Evolutionary conservation across 2,113 vertebrate genomes (phyloP).

Genomic region (Pseudonaja textilis): DNA sequence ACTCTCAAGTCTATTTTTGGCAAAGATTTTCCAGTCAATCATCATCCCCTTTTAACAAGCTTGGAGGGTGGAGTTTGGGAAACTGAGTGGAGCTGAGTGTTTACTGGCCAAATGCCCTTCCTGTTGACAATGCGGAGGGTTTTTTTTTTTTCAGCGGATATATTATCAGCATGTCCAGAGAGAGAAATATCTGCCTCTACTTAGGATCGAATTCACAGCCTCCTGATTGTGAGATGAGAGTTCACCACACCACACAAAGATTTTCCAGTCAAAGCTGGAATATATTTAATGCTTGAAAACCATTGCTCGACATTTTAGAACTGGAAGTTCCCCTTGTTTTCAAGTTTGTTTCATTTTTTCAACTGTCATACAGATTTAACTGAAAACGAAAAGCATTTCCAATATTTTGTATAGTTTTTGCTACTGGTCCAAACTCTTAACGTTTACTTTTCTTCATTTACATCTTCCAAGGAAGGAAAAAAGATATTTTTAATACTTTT

Average conservation of each 20-base stretch:
- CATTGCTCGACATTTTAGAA: not conserved
- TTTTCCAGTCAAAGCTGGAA: not conserved
- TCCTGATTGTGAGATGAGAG: too few relatives aligned
- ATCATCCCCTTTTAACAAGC: too few relatives aligned
- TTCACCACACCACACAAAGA: too few relatives aligned
- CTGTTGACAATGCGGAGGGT: too few relatives aligned
- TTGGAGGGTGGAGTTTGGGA: too few relatives aligned
- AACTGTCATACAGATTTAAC: not conserved
- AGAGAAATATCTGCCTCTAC: too few relatives aligned
- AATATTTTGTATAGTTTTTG: constrained; percentile 1
- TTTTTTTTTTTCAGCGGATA: too few relatives aligned
- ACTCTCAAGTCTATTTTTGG: not conserved
- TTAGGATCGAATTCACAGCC: too few relatives aligned
- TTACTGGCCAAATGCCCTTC: too few relatives aligned
- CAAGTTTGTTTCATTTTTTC: not conserved
- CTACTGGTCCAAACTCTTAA: not conserved
- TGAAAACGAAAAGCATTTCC: not conserved
- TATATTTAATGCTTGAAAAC: not conserved
- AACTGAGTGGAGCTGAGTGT: too few relatives aligned
- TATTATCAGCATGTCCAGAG: too few relatives aligned
- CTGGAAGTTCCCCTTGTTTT: not conserved
- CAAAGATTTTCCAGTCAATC: not conserved
- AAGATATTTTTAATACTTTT: not conserved
- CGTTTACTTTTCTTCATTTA: not conserved
- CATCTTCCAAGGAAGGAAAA: not conserved